Conservation (phyloP, 2,888 invertebrate species). For the Fabriciana adippe region DNA sequence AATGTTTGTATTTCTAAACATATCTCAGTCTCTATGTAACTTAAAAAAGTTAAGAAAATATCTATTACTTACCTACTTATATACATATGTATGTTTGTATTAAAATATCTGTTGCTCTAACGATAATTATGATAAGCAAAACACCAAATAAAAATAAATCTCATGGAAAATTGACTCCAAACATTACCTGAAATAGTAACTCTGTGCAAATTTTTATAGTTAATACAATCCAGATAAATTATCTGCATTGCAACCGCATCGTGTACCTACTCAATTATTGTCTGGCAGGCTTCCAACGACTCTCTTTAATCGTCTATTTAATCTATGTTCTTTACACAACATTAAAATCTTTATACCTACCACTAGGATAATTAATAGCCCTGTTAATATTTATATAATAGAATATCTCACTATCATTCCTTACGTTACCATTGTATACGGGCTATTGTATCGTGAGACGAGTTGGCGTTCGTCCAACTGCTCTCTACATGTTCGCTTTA, state of each 20-base stretch:
- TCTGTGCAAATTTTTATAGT: neutral
- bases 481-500: slow-evolving; percentile 12
- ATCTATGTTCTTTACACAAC: neutral
- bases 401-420: slow-evolving; percentile 3
- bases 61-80: neutral
- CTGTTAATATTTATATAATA: slow-evolving; percentile 20
- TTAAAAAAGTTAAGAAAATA: too few species aligned
- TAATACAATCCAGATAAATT: slow-evolving; percentile 15
- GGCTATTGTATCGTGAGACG: slow-evolving; percentile 9
- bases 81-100: neutral
- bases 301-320: slow-evolving; percentile 27
- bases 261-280: slow-evolving; percentile 21
- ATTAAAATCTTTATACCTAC: slow-evolving; percentile 17
- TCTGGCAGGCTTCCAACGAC: slow-evolving; percentile 31
- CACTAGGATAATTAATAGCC: slow-evolving; percentile 8
- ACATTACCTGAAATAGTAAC: too few species aligned
- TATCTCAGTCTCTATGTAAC: too few species aligned
- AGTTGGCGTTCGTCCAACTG: slow-evolving; percentile 22
- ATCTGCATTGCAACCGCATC: slow-evolving; percentile 23
- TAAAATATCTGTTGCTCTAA: neutral
- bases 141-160: too few species aligned
- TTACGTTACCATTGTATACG: neutral
- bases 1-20: too few species aligned
- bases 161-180: too few species aligned
- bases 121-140: too few species aligned